Evolutionary conservation across 2,797 vertebrate species (phyloP).

Genomic region (Ctenochaetus hawaiiensis): DNA sequence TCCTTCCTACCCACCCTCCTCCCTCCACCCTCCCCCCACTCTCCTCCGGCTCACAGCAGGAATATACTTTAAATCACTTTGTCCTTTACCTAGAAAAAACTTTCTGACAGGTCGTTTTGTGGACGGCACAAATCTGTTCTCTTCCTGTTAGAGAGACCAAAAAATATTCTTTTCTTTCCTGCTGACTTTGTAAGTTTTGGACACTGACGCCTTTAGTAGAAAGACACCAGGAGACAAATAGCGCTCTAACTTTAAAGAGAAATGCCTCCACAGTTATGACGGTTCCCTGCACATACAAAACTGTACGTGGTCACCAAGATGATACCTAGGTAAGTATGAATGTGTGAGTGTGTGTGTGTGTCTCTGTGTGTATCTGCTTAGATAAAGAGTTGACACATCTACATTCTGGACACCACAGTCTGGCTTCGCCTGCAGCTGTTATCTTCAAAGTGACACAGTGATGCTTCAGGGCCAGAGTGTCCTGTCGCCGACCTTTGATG

Average conservation of each 20-base stretch:
- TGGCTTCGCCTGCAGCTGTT: conserved; percentile 69
- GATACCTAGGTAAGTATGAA: conserved; percentile 31
- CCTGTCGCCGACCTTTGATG: conserved; percentile 57
- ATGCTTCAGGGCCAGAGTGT: conserved; percentile 61
- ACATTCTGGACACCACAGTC: conserved; percentile 53
- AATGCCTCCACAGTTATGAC: conserved; percentile 46
- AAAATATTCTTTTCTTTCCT: conserved; percentile 52
- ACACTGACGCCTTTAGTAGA: conserved; percentile 58
- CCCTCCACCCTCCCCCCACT: conserved; percentile 23
- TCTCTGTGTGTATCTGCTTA: not conserved
- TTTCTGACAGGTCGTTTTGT: conserved; percentile 69
- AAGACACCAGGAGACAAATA: conserved; percentile 53
- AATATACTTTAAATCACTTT: conserved; percentile 73
- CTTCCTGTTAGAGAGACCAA: conserved; percentile 47
- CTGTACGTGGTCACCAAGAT: conserved; percentile 13
- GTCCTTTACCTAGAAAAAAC: conserved; percentile 74
- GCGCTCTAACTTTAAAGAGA: conserved; percentile 56
- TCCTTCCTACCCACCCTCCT: conserved; percentile 30
- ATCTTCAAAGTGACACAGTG: conserved; percentile 80
- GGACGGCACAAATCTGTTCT: conserved; percentile 63
- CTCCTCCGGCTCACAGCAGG: conserved; percentile 73
- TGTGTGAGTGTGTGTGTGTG: conserved; percentile 10
- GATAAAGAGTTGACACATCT: conserved; percentile 71
- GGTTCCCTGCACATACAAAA: conserved; percentile 28
- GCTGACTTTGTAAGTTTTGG: conserved; percentile 65